These are phyloP conservation scores for Hypotaenidia philippensis DNA, from an alignment of 2,797 vertebrate species.

Conservation along the genomic window DNA sequence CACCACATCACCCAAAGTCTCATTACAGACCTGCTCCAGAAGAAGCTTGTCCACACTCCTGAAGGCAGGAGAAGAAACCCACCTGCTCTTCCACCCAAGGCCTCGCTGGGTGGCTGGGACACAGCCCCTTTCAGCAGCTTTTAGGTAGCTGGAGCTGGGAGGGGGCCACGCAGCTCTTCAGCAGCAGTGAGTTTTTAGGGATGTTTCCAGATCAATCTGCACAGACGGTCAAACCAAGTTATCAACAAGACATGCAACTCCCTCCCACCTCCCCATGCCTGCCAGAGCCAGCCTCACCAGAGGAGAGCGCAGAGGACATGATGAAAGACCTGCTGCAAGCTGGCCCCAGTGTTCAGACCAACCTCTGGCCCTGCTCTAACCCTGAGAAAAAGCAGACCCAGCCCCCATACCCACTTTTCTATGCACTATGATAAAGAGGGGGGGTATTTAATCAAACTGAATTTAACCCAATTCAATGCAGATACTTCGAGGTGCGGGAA, in stretches of 20 bases:
- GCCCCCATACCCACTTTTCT: accelerated
- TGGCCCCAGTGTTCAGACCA: accelerated
- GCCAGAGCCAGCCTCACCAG: no score
- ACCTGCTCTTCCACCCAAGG: background rate
- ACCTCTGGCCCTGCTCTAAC: background rate
- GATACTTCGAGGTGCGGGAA: slow-evolving; percentile 72
- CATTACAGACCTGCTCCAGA: background rate
- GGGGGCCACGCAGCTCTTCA: accelerated
- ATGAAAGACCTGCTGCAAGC: accelerated
- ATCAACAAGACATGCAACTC: accelerated
- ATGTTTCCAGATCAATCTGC: background rate
- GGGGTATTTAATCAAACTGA: background rate
- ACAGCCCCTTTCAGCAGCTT: background rate
- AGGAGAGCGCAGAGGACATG: background rate
- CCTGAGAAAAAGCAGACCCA: accelerated
- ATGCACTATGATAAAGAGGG: accelerated
- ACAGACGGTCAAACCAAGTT: accelerated
- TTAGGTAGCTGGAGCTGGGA: accelerated
- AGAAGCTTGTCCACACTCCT: accelerated
- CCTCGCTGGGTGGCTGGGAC: accelerated
- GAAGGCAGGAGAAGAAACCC: no score
- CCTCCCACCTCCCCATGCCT: background rate
- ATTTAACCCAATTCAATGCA: slow-evolving; percentile 22
- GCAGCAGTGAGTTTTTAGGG: background rate
- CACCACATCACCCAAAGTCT: background rate